A percentile compares a stretch with the other conserved stretches of the same genome.
Conservation (phyloP, 2,113 vertebrate genomes). For the Hippoglossus stenolepis region DNA sequence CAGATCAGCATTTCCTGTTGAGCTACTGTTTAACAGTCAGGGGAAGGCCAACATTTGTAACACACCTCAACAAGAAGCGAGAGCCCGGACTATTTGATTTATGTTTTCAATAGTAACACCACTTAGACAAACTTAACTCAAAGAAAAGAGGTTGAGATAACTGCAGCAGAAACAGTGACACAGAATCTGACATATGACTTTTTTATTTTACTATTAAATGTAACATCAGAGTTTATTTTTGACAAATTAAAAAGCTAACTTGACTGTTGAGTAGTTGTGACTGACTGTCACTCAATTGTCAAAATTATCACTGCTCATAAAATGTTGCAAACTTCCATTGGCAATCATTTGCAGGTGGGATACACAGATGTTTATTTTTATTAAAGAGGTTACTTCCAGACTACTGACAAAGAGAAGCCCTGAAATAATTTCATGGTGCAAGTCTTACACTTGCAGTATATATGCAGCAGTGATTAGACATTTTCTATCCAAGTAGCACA, state of each 20-base stretch:
- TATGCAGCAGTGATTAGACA: not conserved
- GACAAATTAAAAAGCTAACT: too few relatives aligned
- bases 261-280: too few relatives aligned
- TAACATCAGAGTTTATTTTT: too few relatives aligned
- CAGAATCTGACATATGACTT: too few relatives aligned
- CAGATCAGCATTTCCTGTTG: conserved; percentile 56
- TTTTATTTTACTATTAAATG: too few relatives aligned
- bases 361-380: conserved; percentile 16
- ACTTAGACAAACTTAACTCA: too few relatives aligned
- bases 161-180: too few relatives aligned
- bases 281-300: too few relatives aligned
- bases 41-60: conserved; percentile 16
- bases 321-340: not conserved
- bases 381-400: not conserved
- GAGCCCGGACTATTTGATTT: not conserved
- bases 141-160: too few relatives aligned
- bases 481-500: not conserved
- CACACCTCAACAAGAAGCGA: conserved; percentile 4
- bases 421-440: too few relatives aligned
- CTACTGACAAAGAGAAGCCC: too few relatives aligned
- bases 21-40: conserved; percentile 14
- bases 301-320: not conserved
- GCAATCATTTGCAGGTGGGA: not conserved
- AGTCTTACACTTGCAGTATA: too few relatives aligned
- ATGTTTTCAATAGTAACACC: not conserved